phyloP scores from a whole-genome alignment of 2,113 vertebrate species.

The Atlantisia rogersi region DNA sequence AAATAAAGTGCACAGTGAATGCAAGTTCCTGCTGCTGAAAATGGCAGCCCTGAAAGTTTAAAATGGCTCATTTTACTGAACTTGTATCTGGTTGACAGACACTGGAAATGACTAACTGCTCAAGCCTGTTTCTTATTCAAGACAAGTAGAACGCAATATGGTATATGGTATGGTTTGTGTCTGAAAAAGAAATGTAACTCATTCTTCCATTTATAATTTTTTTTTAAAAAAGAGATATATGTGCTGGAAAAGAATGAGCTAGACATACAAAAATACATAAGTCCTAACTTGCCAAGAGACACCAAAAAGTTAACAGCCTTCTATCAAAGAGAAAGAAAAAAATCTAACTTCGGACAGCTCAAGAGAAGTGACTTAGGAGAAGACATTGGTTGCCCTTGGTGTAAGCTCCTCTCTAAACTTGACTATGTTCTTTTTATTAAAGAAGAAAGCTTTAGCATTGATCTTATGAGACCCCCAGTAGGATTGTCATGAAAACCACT shows the following conservation, averaged over 20 bases:
- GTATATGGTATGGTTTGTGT: conserved; percentile 19
- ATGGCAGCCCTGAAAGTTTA: background rate
- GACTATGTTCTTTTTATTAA: background rate
- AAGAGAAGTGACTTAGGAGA: background rate
- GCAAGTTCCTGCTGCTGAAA: background rate
- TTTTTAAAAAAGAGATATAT: background rate
- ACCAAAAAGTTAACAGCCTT: background rate
- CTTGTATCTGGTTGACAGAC: conserved; percentile 23
- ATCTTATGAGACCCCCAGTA: background rate
- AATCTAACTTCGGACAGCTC: background rate
- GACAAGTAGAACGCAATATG: conserved; percentile 47
- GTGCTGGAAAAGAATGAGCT: background rate
- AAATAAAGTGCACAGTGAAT: background rate
- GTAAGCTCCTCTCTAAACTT: background rate
- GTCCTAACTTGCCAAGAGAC: background rate
- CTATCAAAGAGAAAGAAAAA: background rate
- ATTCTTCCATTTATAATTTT: conserved; percentile 21
- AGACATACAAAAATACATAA: background rate
- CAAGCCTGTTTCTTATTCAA: conserved; percentile 43
- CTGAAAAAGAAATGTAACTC: conserved; percentile 27
- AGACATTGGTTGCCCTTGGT: background rate
- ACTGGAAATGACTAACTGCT: conserved; percentile 55
- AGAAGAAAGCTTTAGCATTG: background rate
- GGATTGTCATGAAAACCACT: background rate
- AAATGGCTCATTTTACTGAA: conserved; percentile 29